Conservation (phyloP, 2,888 invertebrate species). For the Pteria penguin region DNA sequence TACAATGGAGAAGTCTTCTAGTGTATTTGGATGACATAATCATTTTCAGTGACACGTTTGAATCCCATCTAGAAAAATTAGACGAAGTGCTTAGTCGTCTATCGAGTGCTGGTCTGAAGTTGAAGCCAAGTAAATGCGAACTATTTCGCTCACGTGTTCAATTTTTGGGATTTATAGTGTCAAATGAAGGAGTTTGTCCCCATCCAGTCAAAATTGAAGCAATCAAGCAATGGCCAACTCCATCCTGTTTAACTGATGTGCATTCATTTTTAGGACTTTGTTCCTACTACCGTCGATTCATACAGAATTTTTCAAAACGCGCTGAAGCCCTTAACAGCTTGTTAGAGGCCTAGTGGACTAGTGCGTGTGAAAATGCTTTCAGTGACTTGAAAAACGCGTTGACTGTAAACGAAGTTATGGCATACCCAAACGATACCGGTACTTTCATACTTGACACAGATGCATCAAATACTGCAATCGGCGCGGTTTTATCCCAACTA, state of each 20-base stretch:
- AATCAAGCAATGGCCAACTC: slow-evolving; percentile 30
- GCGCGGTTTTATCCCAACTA: slow-evolving; percentile 43
- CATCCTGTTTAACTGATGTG: slow-evolving; percentile 22
- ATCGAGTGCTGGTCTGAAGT: slow-evolving; percentile 32
- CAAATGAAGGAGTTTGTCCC: slow-evolving; percentile 34
- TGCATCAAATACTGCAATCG: slow-evolving; percentile 36
- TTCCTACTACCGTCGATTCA: slow-evolving; percentile 44
- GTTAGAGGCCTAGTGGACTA: slow-evolving; percentile 42
- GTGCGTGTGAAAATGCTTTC: slow-evolving; percentile 43
- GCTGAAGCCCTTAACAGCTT: slow-evolving; percentile 36
- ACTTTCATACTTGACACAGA: slow-evolving; percentile 45
- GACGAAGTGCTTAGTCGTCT: slow-evolving; percentile 44
- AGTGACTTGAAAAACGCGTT: slow-evolving; percentile 33
- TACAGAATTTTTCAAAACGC: slow-evolving; percentile 26
- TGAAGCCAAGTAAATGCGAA: slow-evolving; percentile 37
- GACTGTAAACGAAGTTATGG: slow-evolving; percentile 36
- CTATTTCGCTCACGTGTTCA: slow-evolving; percentile 22
- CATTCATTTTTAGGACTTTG: slow-evolving; percentile 37
- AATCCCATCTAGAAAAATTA: slow-evolving; percentile 32
- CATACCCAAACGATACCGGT: slow-evolving; percentile 32
- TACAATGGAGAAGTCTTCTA: slow-evolving; percentile 41
- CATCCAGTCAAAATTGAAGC: slow-evolving; percentile 28
- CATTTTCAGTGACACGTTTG: slow-evolving; percentile 35
- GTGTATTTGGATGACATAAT: slow-evolving; percentile 57
- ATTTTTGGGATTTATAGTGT: slow-evolving; percentile 44